A percentile compares a stretch with the other conserved stretches of the same genome.
These are phyloP conservation scores for Nannoperca australis DNA, from an alignment of 2,797 vertebrate species.

Conservation along the genomic window DNA sequence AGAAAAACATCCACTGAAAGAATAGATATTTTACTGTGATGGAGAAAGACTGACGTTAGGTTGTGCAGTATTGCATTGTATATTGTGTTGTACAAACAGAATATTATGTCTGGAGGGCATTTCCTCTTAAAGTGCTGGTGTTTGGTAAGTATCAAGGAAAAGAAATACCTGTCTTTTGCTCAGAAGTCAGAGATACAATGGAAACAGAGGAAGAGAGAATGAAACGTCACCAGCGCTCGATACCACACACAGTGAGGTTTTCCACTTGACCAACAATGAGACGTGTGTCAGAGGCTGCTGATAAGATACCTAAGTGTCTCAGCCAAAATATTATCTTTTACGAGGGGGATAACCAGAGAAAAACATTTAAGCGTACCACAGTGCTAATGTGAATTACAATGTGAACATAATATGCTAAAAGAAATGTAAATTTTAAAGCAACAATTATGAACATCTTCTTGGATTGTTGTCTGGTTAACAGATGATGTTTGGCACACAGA, in stretches of 20 bases:
- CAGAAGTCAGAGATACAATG: neutral
- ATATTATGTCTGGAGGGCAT: neutral
- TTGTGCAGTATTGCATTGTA: neutral
- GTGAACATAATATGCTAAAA: neutral
- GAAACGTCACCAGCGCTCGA: constrained; percentile 1
- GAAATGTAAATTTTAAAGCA: neutral
- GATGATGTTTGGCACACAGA: neutral
- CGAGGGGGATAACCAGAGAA: neutral
- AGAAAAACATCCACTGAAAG: neutral
- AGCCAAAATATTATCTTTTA: neutral
- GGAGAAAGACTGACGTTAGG: neutral
- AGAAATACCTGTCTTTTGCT: neutral
- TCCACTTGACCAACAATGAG: constrained; percentile 49
- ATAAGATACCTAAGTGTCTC: constrained; percentile 30
- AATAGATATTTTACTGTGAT: neutral
- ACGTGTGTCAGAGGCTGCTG: constrained; percentile 34
- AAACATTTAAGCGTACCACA: neutral
- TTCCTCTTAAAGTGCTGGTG: neutral
- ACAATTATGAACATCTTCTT: neutral
- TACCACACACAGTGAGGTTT: constrained; percentile 51
- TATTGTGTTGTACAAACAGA: neutral
- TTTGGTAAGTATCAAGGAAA: neutral
- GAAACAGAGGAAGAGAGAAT: constrained; percentile 15
- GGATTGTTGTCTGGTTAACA: constrained; percentile 1
- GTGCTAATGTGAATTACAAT: neutral